Conservation (phyloP, 2,797 vertebrate genomes). For the Chelmon rostratus region DNA sequence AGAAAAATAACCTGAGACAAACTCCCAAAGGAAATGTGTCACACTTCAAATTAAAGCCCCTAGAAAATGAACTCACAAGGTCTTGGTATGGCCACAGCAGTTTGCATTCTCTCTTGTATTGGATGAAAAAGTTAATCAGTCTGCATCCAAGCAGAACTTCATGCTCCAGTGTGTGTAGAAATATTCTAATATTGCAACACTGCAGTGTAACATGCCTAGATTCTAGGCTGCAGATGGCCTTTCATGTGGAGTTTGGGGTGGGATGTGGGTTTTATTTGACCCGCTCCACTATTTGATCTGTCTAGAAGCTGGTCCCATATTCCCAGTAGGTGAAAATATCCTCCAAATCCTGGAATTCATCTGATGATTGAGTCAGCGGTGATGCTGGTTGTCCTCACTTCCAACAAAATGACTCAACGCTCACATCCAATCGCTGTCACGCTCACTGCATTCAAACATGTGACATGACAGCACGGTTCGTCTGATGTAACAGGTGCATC, state of each 20-base stretch:
- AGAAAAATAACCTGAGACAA: not conserved
- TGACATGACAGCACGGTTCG: constrained; percentile 48
- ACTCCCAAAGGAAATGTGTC: constrained; percentile 2
- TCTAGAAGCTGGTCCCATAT: constrained; percentile 21
- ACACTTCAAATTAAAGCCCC: not conserved
- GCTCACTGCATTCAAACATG: constrained; percentile 33
- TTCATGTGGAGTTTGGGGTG: constrained; percentile 10
- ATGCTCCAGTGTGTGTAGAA: not conserved
- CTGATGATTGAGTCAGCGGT: constrained; percentile 57
- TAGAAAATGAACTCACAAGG: not conserved
- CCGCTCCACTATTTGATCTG: constrained; percentile 39
- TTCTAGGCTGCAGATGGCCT: constrained; percentile 13
- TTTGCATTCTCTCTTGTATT: constrained; percentile 12
- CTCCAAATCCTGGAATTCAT: constrained; percentile 50
- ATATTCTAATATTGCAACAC: not conserved
- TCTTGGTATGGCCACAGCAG: not conserved
- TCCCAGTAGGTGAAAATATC: constrained; percentile 51
- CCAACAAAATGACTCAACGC: constrained; percentile 63
- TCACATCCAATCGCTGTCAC: constrained; percentile 47
- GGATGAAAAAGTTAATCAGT: not conserved
- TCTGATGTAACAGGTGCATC: constrained; percentile 28
- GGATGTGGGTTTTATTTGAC: constrained; percentile 30
- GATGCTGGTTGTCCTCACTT: constrained; percentile 48
- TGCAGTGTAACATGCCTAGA: not conserved
- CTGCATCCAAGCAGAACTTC: constrained; percentile 15